Conservation (phyloP, 1,140 invertebrate genomes). For the Nasonia giraulti region DNA sequence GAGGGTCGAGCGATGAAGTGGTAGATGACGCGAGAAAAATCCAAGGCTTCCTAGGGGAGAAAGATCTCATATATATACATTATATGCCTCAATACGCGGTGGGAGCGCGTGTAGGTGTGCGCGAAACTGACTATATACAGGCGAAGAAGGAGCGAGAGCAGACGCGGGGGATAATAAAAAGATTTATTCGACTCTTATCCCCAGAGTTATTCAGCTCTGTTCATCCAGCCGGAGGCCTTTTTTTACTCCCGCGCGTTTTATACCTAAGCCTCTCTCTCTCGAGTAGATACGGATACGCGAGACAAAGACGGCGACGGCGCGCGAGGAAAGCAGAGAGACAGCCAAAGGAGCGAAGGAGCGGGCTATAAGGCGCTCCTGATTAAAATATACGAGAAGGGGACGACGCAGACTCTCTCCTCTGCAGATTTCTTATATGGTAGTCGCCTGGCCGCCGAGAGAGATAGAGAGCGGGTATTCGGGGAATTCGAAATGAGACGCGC, state of each 20-base stretch:
- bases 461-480: conserved; percentile 62
- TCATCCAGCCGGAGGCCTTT: conserved; percentile 65
- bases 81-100: neutral
- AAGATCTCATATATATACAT: neutral
- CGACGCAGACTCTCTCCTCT: neutral
- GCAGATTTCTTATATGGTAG: conserved; percentile 70
- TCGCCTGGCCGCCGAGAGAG: conserved; percentile 52
- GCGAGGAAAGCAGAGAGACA: conserved; percentile 24
- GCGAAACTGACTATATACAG: conserved; percentile 21
- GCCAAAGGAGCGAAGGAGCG: conserved; percentile 39
- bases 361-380: conserved; percentile 64
- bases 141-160: conserved; percentile 52
- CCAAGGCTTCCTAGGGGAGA: conserved; percentile 44
- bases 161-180: conserved; percentile 73
- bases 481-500: conserved; percentile 70
- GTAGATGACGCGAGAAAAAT: conserved; percentile 59
- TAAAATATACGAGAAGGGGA: conserved; percentile 70
- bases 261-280: conserved; percentile 4
- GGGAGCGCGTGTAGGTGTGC: conserved; percentile 27
- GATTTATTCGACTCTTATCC: conserved; percentile 75
- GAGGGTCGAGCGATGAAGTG: conserved; percentile 38
- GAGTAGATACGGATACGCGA: neutral
- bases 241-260: conserved; percentile 53
- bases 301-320: conserved; percentile 23
- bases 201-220: conserved; percentile 73